Evolutionary conservation across 1,140 invertebrate species (phyloP), one percentile per base, ranked within the genome.

Genomic region (Ips nitidus): DNA sequence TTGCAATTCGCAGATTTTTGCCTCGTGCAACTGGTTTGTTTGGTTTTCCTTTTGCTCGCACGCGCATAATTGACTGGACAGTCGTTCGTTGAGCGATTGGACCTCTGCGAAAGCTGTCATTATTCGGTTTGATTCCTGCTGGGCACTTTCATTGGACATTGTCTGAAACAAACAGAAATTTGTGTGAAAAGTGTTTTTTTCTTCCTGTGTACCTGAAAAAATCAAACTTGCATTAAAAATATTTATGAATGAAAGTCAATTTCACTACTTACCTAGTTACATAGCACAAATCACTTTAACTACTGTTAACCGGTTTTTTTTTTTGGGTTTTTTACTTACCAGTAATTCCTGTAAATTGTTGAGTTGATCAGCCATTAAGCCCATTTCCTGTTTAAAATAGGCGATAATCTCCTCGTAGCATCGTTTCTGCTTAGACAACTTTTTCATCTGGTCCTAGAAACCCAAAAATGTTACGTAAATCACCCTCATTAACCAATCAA

Each of bases 381-480:
- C 59, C 72, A 77, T 77, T 61, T 77, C 76, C 36, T 75, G 60
- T 41, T 75, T 77, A 59, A 77, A 75, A 65, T 73, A 77, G 2
- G 59, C 43, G 56, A 77, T 70, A 8, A 77, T 61, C 43, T 77
- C 71, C 59, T 79, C 74, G 50, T 71, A 74, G 52, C 71, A 70
- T 41, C 69, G 69, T 47, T 74, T 77, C 58, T 77, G 72, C 62
- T 72, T 74, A 7, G 71, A 71, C 6, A 77, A 60, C 41, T 73
- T 76, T 43, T 75, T 74, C 47, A 75, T 43, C 47, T 74, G 70
- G 39, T 61, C 53, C 63, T 72, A 7, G 39, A 36, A 40, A 59
- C 41, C 40, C 6, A 59, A 22, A 55, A 59, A 2, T 7, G 5
- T 41, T 56, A 56, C 2, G 38, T 56, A 56, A 1, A 5, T 41